Base-by-base conservation (phyloP, 30 jellyfish, hydroid and myxozoan genomes). In the Catostylus mosaicus region DNA sequence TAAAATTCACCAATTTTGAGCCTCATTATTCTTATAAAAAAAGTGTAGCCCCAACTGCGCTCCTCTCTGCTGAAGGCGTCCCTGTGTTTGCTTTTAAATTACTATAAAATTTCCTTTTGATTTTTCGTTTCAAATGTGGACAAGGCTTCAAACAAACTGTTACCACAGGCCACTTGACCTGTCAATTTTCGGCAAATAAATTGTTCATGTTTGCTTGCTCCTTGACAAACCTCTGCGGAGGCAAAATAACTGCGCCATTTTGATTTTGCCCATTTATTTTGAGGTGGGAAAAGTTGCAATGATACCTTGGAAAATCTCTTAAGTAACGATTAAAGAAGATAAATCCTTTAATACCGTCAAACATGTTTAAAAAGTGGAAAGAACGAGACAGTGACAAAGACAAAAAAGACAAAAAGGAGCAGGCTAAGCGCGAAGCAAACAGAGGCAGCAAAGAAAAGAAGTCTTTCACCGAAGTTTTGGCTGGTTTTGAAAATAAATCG, bases 351-450 rank as follows among this genome's bases (percentile, higher is more conserved):
- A 52, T 46, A 32, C 62, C 26, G 52, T 67, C 51, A 77, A 67
- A 12, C 56, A 82, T 82, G 92, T 82, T 82, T 70, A 82, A 82
- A 82, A 82, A 82, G 65, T 82, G 92, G 92, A 82, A 68, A 67
- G 92, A 82, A 22, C 80, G 78, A 30, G 91, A 66, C 60, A 80
- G 30, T 64, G 91, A 81, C 5, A 85, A 85, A 78, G 96, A 86
- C 27, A 86, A 76, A 64, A 77, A 86, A 69, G 94, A 84, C 19
- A 84, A 73, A 66, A 76, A 86, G 26, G 80, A 77, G 5, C 78
- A 40, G 19, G 81, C 65, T 60, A 86, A 86, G 35, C 85, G 81
- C 3, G 84, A 76, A 8, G 81, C 73, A 24, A 85, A 31, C 32
- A 83, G 88, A 20, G 54, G 52, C 38, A 79, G 73, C 43, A 86